Percentiles rank a stretch among this genome's conserved stretches.
Evolutionary conservation across 2,888 invertebrate genomes (phyloP).

Genomic region (Heliconius ismenius): DNA sequence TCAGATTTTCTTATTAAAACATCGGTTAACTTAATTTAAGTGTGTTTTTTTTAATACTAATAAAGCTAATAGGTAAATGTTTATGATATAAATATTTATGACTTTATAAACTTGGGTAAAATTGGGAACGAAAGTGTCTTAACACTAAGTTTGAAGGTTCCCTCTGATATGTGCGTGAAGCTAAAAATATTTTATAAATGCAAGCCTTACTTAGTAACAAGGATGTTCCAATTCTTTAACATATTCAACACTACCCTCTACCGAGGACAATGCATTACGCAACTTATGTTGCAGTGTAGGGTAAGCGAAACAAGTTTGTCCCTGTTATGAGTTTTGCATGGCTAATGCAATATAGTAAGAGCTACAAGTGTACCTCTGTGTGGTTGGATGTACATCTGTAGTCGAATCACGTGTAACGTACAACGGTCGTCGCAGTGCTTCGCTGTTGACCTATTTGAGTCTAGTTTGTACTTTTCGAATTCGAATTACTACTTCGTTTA

Average conservation of each 20-base stretch:
- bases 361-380: slow-evolving; percentile 26
- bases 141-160: too few relatives aligned
- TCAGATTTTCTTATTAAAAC: background rate
- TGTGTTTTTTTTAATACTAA: background rate
- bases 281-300: slow-evolving; percentile 50
- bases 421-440: slow-evolving; percentile 71
- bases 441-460: slow-evolving; percentile 72
- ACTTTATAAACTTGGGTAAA: too few relatives aligned
- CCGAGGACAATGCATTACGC: slow-evolving; percentile 68
- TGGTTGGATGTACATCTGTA: slow-evolving; percentile 56
- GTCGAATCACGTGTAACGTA: slow-evolving; percentile 65
- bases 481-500: slow-evolving; percentile 26
- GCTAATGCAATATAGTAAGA: slow-evolving; percentile 34
- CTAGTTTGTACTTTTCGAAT: slow-evolving; percentile 55
- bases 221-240: slow-evolving; percentile 50
- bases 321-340: slow-evolving; percentile 35
- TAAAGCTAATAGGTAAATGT: too few relatives aligned
- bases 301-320: slow-evolving; percentile 30
- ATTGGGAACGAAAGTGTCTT: too few relatives aligned
- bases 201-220: slow-evolving; percentile 14
- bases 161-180: too few relatives aligned
- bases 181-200: background rate
- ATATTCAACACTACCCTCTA: slow-evolving; percentile 56
- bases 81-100: too few relatives aligned
- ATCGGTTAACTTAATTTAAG: background rate